Conservation (phyloP, 2,113 vertebrate genomes). For the Heliornis fulica region DNA sequence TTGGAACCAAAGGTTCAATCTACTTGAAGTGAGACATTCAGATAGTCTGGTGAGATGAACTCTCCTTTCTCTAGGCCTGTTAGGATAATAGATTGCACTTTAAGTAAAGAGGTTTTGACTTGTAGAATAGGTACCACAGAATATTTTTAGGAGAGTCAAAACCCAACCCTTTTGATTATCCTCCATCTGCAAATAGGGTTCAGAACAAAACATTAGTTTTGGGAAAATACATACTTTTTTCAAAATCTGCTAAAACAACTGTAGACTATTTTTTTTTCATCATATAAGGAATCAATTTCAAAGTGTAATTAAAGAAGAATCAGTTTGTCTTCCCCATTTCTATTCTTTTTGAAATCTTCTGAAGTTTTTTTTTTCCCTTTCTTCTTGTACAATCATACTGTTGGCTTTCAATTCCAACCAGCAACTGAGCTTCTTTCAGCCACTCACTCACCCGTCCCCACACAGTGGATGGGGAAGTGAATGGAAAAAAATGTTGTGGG, state of each 20-base stretch:
- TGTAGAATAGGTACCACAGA: background rate
- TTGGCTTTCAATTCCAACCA: too few relatives aligned
- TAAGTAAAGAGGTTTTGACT: background rate
- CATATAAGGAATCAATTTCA: background rate
- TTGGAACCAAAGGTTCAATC: background rate
- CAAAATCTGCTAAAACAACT: background rate
- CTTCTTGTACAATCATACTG: background rate
- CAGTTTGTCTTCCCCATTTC: background rate
- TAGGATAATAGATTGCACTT: background rate
- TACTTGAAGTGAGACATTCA: background rate
- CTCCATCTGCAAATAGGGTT: background rate
- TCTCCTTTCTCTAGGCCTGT: background rate
- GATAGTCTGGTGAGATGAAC: background rate
- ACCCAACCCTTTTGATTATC: background rate
- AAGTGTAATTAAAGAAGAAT: background rate
- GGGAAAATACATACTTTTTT: background rate
- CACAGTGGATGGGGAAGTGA: too few relatives aligned
- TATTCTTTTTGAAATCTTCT: background rate
- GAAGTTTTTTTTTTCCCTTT: background rate
- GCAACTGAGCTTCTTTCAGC: too few relatives aligned
- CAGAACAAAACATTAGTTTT: background rate
- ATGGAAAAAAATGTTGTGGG: too few relatives aligned
- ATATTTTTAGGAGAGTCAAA: background rate
- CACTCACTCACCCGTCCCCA: too few relatives aligned
- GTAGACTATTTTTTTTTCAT: background rate